phyloP scores from a whole-genome alignment of 2,797 vertebrate species.

The Alauda arvensis region DNA sequence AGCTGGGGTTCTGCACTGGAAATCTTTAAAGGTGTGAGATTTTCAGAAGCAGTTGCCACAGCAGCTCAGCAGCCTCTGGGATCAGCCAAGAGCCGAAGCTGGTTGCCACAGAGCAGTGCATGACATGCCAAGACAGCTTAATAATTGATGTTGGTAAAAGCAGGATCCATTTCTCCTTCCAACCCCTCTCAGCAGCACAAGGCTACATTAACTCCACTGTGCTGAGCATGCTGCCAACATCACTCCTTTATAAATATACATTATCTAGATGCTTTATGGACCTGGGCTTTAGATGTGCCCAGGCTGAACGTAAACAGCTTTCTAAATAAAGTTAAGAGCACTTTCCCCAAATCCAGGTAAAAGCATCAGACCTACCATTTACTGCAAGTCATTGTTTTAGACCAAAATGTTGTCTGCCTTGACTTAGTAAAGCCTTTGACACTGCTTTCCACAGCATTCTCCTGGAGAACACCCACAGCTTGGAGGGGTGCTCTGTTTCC shows the following conservation, averaged over 20 bases:
- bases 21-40: neutral
- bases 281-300: neutral
- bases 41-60: neutral
- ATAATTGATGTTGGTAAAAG: constrained; percentile 42
- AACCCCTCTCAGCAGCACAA: neutral
- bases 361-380: neutral
- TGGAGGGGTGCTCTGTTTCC: neutral
- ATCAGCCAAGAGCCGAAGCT: neutral
- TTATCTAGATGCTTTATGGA: neutral
- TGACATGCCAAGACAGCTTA: neutral
- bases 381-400: neutral
- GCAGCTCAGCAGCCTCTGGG: neutral
- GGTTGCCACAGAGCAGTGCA: neutral
- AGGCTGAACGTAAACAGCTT: neutral
- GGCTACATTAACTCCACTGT: neutral
- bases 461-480: neutral
- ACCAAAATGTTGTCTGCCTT: neutral
- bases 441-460: neutral
- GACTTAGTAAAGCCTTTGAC: neutral
- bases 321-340: neutral
- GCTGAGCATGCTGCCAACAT: neutral
- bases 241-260: neutral
- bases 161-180: neutral
- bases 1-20: neutral
- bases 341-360: neutral